phyloP scores from a whole-genome alignment of 2,797 vertebrate species.

The Erpetoichthys calabaricus region DNA sequence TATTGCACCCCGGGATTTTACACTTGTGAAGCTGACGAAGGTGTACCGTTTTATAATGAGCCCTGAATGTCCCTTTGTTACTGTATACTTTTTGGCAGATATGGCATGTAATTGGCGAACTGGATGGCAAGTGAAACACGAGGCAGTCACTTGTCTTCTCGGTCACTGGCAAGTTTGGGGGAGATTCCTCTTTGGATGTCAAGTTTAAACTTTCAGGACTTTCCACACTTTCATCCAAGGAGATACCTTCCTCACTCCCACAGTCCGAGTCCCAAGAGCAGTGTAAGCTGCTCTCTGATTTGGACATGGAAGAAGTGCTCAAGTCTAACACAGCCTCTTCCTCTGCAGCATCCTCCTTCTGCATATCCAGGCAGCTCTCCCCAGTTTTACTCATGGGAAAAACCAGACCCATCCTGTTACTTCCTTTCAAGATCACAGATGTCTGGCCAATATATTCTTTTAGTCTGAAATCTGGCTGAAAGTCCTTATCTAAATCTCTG shows the following conservation, averaged over 20 bases:
- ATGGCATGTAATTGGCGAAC: conserved; percentile 78
- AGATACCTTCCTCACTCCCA: conserved; percentile 64
- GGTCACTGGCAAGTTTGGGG: conserved; percentile 37
- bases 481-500: conserved; percentile 57
- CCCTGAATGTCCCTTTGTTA: conserved; percentile 89
- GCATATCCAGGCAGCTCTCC: conserved; percentile 38
- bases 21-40: conserved; percentile 87
- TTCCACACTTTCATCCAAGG: conserved; percentile 73
- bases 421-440: conserved; percentile 79
- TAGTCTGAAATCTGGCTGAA: conserved; percentile 50
- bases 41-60: conserved; percentile 94
- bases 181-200: conserved; percentile 39
- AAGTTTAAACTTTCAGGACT: conserved; percentile 58
- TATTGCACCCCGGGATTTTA: conserved; percentile 84
- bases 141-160: conserved; percentile 49
- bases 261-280: conserved; percentile 87
- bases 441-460: conserved; percentile 56
- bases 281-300: conserved; percentile 55
- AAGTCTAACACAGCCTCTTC: conserved; percentile 78
- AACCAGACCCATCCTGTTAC: conserved; percentile 72
- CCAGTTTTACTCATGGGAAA: conserved; percentile 70
- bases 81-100: conserved; percentile 92
- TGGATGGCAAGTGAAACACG: conserved; percentile 37
- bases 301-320: conserved; percentile 68
- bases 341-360: conserved; percentile 35